Conservation (phyloP, 2,113 vertebrate species). For the Melanerpes aurifrons region DNA sequence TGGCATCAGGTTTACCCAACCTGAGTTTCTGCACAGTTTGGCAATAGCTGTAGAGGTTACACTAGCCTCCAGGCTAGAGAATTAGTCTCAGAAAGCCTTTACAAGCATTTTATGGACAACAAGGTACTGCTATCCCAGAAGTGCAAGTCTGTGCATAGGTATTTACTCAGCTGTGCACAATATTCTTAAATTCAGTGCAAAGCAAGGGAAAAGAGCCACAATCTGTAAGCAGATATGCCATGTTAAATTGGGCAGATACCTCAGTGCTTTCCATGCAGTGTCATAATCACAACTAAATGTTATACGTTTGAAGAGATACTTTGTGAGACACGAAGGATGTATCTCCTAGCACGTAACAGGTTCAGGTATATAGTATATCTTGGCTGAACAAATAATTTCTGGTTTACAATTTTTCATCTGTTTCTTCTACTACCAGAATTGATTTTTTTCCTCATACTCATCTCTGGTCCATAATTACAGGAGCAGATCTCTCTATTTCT, state of each 20-base stretch:
- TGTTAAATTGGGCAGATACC: neutral
- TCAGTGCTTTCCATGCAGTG: neutral
- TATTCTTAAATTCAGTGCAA: neutral
- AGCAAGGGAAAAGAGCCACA: neutral
- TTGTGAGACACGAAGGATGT: neutral
- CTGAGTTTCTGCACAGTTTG: neutral
- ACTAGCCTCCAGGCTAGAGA: neutral
- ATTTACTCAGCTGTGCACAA: neutral
- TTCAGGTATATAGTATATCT: neutral
- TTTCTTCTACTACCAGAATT: neutral
- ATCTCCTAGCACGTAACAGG: neutral
- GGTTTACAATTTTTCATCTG: neutral
- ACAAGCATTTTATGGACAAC: neutral
- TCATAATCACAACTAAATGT: neutral
- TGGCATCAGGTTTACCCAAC: neutral
- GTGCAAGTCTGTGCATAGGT: neutral
- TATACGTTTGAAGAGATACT: neutral
- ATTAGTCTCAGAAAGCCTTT: neutral
- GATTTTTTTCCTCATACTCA: neutral
- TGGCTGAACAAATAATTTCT: neutral
- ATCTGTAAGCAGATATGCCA: neutral
- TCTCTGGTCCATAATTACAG: neutral
- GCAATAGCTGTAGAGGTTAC: neutral
- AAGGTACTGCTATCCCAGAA: neutral
- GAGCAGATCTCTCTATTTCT: neutral